Evolutionary conservation across 2,888 invertebrate species (phyloP).

Genomic region (Agrochola lota): DNA sequence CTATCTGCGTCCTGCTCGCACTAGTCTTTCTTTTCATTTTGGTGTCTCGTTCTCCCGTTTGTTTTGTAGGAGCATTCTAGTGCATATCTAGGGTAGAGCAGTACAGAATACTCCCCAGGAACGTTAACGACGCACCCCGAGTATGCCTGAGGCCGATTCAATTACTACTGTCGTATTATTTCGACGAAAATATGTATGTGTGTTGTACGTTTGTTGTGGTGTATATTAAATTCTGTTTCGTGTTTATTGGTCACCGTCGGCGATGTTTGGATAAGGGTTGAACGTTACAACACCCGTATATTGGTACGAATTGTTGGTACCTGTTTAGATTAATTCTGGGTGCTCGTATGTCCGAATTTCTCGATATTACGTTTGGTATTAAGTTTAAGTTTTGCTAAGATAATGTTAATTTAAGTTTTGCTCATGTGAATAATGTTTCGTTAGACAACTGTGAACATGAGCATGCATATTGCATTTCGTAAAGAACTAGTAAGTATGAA

Average conservation of each 20-base stretch:
- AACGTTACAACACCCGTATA: conserved; percentile 66
- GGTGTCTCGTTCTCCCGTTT: conserved; percentile 77
- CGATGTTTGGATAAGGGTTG: conserved; percentile 83
- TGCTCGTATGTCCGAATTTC: conserved; percentile 58
- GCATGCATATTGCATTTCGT: neutral
- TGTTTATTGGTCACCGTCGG: conserved; percentile 87
- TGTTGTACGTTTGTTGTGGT: conserved; percentile 84
- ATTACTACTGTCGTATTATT: conserved; percentile 90
- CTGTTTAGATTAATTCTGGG: conserved; percentile 69
- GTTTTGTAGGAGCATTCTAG: conserved; percentile 87
- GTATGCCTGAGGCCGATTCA: conserved; percentile 90
- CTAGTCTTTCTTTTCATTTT: conserved; percentile 51
- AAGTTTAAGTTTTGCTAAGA: conserved; percentile 39
- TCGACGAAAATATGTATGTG: conserved; percentile 89
- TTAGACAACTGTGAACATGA: neutral
- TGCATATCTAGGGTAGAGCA: conserved; percentile 85
- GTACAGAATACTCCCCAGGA: conserved; percentile 85
- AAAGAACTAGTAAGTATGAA: neutral
- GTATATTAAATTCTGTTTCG: conserved; percentile 88
- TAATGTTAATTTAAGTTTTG: conserved; percentile 27
- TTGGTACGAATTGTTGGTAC: conserved; percentile 71
- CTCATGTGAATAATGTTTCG: conserved; percentile 6
- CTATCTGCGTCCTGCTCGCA: conserved; percentile 74
- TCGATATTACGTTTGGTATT: conserved; percentile 58
- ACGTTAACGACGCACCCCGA: conserved; percentile 89